Evolutionary conservation across 2,113 vertebrate species (phyloP), one percentile per base, ranked within the genome.

Genomic region (Calidris pugnax): DNA sequence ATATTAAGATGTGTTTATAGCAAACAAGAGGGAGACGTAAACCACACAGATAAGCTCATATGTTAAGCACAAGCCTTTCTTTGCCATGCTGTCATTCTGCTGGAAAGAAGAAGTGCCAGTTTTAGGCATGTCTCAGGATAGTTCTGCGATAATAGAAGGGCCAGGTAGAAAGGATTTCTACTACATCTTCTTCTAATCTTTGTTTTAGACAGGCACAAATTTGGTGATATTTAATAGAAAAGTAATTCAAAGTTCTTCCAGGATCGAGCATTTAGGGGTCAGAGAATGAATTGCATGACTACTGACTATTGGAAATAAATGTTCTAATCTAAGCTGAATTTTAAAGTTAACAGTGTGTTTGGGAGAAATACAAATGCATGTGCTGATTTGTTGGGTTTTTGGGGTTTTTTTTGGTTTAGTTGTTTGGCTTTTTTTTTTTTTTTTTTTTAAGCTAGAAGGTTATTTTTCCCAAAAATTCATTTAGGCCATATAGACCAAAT

Each of bases 351-450:
- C 10, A 71, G 6, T 22, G 9, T 6, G 1, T 20, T 55, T 80
- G 39, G 56, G 12, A 80, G 27, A 71, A 60, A 55, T 35, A 57
- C 2, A 68, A 63, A 41, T 30, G 23, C 2, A 20, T 39, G 3
- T 10, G 5, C 8, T 66, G 3, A 1, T 1, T 33, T 47, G 3
- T 35, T 26, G 17, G 17, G 6, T 10, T 7, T 26, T 39, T 8
- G 37, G 37, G 37, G 37, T 39, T 39, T 39, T 41, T 41, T 41
- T 41, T 41, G 41, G 41, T 41, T 41, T 41, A 12, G 41, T 41
- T 41, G 41, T 41, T 41, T 41, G 41, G n/a, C n/a, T n/a, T n/a
- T 41, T 41, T 41, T 41, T 10, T 41, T 41, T 41, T 41, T n/a
- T 35, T n/a, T 11, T 26, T 3, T 5, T 75, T 55, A 13, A 28